Percentiles rank a stretch among this genome's conserved stretches.
phyloP scores from a whole-genome alignment of 2,888 invertebrate genomes.

The Theretra japonica region DNA sequence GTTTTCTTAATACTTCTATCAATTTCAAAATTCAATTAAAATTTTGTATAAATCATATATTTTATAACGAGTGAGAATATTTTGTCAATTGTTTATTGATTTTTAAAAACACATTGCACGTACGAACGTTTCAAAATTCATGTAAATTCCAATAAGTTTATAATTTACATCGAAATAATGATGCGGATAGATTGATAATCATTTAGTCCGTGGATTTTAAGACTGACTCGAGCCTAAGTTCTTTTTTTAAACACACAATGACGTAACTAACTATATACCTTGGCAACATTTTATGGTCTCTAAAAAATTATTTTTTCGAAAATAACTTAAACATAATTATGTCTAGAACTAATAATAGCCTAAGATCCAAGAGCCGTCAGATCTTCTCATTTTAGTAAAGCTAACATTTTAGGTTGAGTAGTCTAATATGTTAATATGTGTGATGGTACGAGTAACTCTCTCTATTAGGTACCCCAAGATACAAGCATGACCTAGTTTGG shows the following conservation, averaged over 20 bases:
- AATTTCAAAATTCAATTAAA: constrained; percentile 4
- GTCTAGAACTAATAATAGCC: too few species aligned
- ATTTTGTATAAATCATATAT: too few species aligned
- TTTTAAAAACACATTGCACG: not conserved
- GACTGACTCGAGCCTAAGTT: not conserved
- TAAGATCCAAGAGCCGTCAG: too few species aligned
- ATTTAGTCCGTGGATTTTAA: not conserved
- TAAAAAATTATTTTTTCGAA: too few species aligned
- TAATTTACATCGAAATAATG: not conserved
- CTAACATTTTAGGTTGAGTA: too few species aligned
- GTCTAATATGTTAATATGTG: too few species aligned
- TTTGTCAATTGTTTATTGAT: constrained; percentile 23
- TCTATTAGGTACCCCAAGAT: too few species aligned
- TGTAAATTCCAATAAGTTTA: not conserved
- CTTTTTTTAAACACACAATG: constrained; percentile 5
- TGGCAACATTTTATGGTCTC: not conserved
- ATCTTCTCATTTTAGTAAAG: too few species aligned
- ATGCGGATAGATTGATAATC: not conserved
- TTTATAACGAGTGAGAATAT: constrained; percentile 12
- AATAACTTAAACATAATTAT: too few species aligned
- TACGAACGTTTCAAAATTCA: not conserved
- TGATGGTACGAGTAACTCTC: too few species aligned
- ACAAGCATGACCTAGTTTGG: too few species aligned
- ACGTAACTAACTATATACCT: not conserved
- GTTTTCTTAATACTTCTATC: constrained; percentile 5